These are phyloP conservation scores for Prunella strophiata DNA, from an alignment of 2,797 vertebrate species.

Conservation along the genomic window DNA sequence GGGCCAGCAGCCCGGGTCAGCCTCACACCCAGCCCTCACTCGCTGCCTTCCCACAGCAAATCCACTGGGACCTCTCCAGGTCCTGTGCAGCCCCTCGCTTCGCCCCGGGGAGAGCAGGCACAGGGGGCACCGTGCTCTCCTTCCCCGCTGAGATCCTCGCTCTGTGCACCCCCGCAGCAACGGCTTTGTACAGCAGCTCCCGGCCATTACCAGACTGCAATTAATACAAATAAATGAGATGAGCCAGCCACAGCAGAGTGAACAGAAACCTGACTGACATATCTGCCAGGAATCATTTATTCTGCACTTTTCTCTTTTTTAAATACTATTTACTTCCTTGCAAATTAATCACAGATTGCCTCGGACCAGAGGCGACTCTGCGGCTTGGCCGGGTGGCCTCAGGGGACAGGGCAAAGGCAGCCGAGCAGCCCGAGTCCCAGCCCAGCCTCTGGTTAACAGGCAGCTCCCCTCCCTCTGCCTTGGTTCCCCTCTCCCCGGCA, in stretches of 20 bases:
- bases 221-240: background rate
- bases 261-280: background rate
- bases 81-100: background rate
- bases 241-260: background rate
- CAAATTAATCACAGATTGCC: background rate
- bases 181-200: background rate
- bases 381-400: background rate
- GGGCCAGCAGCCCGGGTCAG: background rate
- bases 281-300: background rate
- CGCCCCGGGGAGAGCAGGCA: background rate
- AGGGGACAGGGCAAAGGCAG: background rate
- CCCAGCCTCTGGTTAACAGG: background rate
- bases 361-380: background rate
- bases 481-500: background rate
- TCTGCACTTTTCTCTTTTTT: background rate
- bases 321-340: background rate
- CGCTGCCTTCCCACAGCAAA: background rate
- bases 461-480: background rate
- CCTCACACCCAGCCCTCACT: background rate
- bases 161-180: background rate
- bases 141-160: background rate
- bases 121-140: rapidly evolving
- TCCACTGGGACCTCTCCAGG: rapidly evolving
- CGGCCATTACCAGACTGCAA: background rate
- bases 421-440: background rate